Evolutionary conservation across 2,888 invertebrate genomes (phyloP), one percentile per base, ranked within the genome.

Genomic region (Aplocera efformata): DNA sequence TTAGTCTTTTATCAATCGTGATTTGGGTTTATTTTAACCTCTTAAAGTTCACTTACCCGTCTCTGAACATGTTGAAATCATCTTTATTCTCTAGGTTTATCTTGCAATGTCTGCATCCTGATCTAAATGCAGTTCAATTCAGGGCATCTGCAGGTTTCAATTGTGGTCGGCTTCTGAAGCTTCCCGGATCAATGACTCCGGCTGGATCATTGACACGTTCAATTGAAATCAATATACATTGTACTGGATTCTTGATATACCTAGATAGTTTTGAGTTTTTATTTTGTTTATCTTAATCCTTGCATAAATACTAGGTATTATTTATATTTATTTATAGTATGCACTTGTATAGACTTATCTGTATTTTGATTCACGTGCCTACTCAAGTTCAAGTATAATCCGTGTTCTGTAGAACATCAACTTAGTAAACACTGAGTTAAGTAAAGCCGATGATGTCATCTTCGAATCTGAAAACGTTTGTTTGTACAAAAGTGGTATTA

Each of bases 361-460:
- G 11, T n/a, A 30, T 24, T 32, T 38, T 13, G 31, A 42, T 44
- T 42, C 36, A 33, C 35, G 26, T 42, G 31, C 10, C 32, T 47
- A 38, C 33, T 54, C 67, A 76, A 70, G 67, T 67, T 72, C 63
- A 70, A 57, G 67, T 63, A 53, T 54, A 50, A 57, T 52, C 48
- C 43, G 60, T 54, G 38, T 43, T 39, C 34, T 31, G 20, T 20
- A 11, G 32, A 39, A 41, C 39, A 50, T 42, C 46, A 17, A 17
- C 13, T 17, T 58, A 48, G 72, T 74, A 79, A 80, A 80, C 64
- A 77, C 66, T 60, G 53, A 58, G 56, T 63, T 68, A 72, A 72
- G 48, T 72, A 62, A 48, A 67, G 70, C 42, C 38, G 72, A 51
- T 86, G 85, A 86, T 85, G 75, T 86, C 85, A 84, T 47, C 35